Conservation (phyloP, 2,888 invertebrate species). For the Seladonia tumulorum region DNA sequence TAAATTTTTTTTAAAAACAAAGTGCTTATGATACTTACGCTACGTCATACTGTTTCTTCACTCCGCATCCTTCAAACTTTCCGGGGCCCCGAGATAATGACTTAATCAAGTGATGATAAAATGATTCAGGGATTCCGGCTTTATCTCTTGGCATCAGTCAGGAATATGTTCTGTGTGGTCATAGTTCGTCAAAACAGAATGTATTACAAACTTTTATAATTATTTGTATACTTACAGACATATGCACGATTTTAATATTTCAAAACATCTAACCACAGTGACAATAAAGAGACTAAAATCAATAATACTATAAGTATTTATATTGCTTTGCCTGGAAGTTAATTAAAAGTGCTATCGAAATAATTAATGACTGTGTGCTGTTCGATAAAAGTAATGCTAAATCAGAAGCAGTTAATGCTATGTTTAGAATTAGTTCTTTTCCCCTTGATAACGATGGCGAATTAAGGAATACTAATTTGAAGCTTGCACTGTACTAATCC, state of each 20-base stretch:
- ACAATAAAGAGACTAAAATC: background rate
- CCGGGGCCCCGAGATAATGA: background rate
- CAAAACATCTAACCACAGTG: background rate
- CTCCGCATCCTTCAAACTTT: background rate
- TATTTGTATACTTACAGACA: background rate
- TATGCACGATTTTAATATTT: background rate
- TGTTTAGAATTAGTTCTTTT: background rate
- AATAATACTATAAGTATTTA: background rate
- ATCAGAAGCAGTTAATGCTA: background rate
- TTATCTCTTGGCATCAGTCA: background rate
- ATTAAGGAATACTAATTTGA: background rate
- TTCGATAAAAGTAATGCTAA: background rate
- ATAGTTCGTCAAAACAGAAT: background rate
- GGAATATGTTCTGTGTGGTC: background rate
- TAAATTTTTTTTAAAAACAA: background rate
- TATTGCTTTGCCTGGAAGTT: background rate
- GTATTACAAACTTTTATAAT: background rate
- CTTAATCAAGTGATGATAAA: background rate
- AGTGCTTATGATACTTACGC: background rate
- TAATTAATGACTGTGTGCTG: background rate
- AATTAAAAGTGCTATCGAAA: background rate
- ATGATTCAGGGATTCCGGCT: background rate
- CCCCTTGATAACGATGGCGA: background rate
- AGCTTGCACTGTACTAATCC: background rate
- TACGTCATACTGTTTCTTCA: background rate